Conservation (phyloP, 1,140 invertebrate genomes). For the Pseudomyrmex gracilis region DNA sequence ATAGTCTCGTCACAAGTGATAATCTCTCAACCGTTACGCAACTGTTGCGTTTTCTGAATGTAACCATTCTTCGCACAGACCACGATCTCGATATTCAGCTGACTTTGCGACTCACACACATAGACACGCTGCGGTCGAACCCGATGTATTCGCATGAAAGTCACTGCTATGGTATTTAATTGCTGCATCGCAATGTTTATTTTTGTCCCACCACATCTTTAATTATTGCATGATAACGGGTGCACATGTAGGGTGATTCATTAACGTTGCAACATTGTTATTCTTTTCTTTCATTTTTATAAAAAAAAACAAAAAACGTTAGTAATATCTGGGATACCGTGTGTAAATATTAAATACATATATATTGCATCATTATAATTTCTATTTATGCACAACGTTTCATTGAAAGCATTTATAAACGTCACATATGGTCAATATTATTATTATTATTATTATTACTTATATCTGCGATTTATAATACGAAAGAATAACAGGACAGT, state of each 20-base stretch:
- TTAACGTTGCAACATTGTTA: background rate
- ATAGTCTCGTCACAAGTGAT: no score
- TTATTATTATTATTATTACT: no score
- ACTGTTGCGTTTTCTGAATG: no score
- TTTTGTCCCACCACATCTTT: slow-evolving; percentile 22
- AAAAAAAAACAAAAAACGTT: background rate
- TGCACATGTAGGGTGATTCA: slow-evolving; percentile 29
- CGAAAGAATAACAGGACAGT: no score
- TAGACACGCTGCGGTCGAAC: slow-evolving; percentile 56
- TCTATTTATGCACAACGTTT: background rate
- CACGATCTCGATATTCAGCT: slow-evolving; percentile 32
- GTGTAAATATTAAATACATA: slow-evolving; percentile 3
- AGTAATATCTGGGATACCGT: background rate
- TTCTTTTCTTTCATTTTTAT: background rate
- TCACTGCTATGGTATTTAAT: slow-evolving; percentile 3
- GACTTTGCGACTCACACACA: slow-evolving; percentile 48
- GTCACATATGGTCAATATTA: background rate
- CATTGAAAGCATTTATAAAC: background rate
- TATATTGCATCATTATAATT: background rate
- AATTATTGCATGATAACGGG: slow-evolving; percentile 31
- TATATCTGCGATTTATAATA: no score
- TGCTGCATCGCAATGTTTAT: slow-evolving; percentile 1
- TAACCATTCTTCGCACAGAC: slow-evolving; percentile 39
- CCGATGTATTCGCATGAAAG: slow-evolving; percentile 30
- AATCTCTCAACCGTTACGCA: no score